A percentile compares a stretch with the other conserved stretches of the same genome.
phyloP scores from a whole-genome alignment of 37 sponge, comb jelly and placozoan genomes.

The Bolinopsis microptera region DNA sequence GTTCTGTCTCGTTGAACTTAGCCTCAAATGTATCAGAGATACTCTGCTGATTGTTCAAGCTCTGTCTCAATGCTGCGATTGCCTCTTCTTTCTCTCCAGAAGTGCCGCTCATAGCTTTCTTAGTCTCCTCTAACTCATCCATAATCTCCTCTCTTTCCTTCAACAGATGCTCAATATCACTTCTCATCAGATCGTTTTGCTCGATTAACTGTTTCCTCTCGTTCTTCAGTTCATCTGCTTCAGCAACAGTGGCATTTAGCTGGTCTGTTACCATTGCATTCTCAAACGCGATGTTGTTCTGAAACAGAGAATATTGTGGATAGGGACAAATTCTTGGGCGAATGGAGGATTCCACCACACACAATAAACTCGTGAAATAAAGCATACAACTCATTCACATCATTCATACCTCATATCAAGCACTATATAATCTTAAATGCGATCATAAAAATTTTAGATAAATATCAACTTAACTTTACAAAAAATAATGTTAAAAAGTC shows the following conservation, averaged over 20 bases:
- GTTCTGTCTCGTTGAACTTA: not conserved
- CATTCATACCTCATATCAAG: too few relatives aligned
- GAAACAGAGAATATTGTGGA: not conserved
- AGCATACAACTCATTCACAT: too few relatives aligned
- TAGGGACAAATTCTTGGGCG: not conserved
- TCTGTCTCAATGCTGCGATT: slow-evolving; percentile 5
- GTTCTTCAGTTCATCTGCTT: slow-evolving; percentile 25
- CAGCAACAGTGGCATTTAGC: slow-evolving; percentile 34
- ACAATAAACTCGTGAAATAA: too few relatives aligned
- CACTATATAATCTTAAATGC: too few relatives aligned
- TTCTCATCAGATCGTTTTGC: slow-evolving; percentile 62
- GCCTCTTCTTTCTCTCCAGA: slow-evolving; percentile 38
- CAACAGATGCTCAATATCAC: slow-evolving; percentile 48
- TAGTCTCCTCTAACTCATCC: slow-evolving; percentile 22
- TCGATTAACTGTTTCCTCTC: slow-evolving; percentile 25
- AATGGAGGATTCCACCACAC: too few relatives aligned
- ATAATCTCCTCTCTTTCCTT: slow-evolving; percentile 43
- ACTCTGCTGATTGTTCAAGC: slow-evolving; percentile 40
- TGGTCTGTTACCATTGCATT: slow-evolving; percentile 54
- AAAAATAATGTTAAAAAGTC: too few relatives aligned
- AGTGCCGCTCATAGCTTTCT: slow-evolving; percentile 3
- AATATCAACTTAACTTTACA: too few relatives aligned
- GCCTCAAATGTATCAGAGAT: slow-evolving; percentile 39
- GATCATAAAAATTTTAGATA: too few relatives aligned
- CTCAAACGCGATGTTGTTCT: slow-evolving; percentile 65